These are phyloP conservation scores for Halocynthia roretzi DNA, from an alignment of 23 tunicate species.

Conservation along the genomic window DNA sequence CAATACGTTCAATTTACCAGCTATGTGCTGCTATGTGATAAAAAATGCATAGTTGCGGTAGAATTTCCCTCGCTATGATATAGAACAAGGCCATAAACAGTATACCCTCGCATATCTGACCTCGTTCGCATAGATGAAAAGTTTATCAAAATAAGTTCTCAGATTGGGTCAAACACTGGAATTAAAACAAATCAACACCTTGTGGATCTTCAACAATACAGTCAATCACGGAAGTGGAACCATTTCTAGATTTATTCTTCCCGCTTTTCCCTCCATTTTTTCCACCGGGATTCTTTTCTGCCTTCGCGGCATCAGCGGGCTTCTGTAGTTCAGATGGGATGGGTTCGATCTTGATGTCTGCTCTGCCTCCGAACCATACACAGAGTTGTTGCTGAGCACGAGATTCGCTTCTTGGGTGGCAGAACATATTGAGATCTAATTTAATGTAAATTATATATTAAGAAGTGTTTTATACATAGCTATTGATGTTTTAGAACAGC, in stretches of 20 bases:
- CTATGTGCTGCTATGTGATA: too few species aligned
- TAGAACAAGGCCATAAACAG: too few species aligned
- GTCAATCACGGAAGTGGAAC: not conserved
- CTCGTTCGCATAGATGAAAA: too few species aligned
- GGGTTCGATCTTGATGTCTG: slow-evolving; percentile 14
- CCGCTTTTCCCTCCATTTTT: slow-evolving; percentile 27
- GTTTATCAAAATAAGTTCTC: too few species aligned
- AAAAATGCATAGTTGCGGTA: too few species aligned
- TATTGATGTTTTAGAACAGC: not conserved
- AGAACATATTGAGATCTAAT: slow-evolving; percentile 51
- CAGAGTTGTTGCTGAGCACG: slow-evolving; percentile 50
- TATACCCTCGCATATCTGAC: too few species aligned
- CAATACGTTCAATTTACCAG: too few species aligned
- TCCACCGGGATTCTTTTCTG: slow-evolving; percentile 16
- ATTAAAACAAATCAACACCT: not conserved
- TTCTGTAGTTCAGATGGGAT: not conserved
- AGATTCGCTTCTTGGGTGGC: slow-evolving; percentile 46
- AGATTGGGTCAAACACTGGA: too few species aligned
- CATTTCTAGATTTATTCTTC: slow-evolving; percentile 9
- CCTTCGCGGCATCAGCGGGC: too few species aligned
- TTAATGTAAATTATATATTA: too few species aligned
- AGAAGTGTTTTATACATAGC: too few species aligned
- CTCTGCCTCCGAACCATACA: slow-evolving; percentile 58
- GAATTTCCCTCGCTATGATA: too few species aligned
- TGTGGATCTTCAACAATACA: not conserved